A percentile compares a stretch with the other conserved stretches of the same genome.
Evolutionary conservation across 2,797 vertebrate species (phyloP).

Genomic region (Melanotaenia boesemani): DNA sequence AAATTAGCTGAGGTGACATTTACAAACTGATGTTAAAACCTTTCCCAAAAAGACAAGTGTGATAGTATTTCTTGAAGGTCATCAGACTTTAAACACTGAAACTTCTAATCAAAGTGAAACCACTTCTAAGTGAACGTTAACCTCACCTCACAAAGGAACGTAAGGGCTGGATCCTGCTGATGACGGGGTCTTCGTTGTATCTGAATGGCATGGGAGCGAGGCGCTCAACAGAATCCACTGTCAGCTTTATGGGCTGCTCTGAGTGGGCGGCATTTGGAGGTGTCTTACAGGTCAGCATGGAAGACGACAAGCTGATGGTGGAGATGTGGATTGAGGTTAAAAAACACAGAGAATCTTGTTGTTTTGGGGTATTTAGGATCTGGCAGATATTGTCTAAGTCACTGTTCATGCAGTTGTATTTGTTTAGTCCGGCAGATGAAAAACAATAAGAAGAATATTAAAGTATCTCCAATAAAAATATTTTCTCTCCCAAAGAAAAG

Average conservation of each 20-base stretch:
- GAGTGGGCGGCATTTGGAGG: constrained; percentile 83
- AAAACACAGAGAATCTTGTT: constrained; percentile 31
- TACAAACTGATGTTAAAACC: constrained; percentile 17
- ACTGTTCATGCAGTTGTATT: constrained; percentile 16
- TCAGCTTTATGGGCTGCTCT: constrained; percentile 85
- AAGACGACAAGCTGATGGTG: constrained; percentile 77
- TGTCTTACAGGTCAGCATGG: constrained; percentile 89
- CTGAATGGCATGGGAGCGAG: constrained; percentile 82
- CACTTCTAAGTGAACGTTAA: not conserved
- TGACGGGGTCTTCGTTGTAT: constrained; percentile 91
- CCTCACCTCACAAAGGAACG: constrained; percentile 93
- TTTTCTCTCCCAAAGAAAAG: not conserved
- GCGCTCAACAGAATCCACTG: constrained; percentile 87
- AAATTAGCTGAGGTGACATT: not conserved
- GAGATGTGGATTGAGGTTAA: not conserved
- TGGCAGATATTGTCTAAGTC: constrained; percentile 5
- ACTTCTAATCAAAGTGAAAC: not conserved
- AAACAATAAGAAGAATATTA: constrained; percentile 2
- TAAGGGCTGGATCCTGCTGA: constrained; percentile 90
- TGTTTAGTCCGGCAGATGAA: constrained; percentile 8
- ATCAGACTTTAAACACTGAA: not conserved
- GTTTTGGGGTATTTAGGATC: constrained; percentile 6
- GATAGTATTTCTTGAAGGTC: not conserved
- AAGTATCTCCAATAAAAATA: not conserved
- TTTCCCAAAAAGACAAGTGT: not conserved